These are phyloP conservation scores for Philaenus spumarius DNA, from an alignment of 1,140 invertebrate species.

Conservation along the genomic window DNA sequence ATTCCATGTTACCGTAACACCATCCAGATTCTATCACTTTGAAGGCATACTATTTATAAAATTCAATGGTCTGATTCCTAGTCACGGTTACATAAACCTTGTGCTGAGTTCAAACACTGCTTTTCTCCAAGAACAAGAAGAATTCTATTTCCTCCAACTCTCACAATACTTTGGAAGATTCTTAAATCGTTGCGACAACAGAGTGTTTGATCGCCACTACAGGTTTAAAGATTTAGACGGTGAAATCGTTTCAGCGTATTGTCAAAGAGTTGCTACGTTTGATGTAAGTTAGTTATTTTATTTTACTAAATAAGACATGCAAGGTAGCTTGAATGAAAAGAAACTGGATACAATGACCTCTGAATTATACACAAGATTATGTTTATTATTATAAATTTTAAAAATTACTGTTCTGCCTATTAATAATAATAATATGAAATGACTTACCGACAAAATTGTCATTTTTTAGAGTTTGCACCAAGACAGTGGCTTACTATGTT, in stretches of 20 bases:
- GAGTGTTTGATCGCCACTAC: background rate
- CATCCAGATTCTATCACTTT: background rate
- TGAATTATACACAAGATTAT: no score
- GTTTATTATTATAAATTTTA: no score
- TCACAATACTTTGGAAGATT: background rate
- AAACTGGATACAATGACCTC: no score
- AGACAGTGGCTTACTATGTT: no score
- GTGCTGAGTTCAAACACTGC: slow-evolving; percentile 6
- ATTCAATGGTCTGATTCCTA: slow-evolving; percentile 2
- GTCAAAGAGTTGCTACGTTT: background rate
- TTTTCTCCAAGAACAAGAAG: slow-evolving; percentile 6
- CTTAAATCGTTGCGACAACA: slow-evolving; percentile 9
- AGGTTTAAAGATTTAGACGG: slow-evolving; percentile 8
- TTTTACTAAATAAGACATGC: no score
- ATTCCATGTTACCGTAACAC: background rate
- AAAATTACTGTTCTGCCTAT: no score
- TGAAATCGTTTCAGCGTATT: background rate
- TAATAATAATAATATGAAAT: no score
- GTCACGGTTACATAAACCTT: slow-evolving; percentile 5
- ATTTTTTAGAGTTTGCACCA: no score
- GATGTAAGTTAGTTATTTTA: no score
- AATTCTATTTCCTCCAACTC: slow-evolving; percentile 8
- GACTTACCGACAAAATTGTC: no score
- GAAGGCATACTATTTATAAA: background rate
- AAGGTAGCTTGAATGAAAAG: no score